phyloP scores from a whole-genome alignment of 2,888 invertebrate species.

The Cephus nigrinus region DNA sequence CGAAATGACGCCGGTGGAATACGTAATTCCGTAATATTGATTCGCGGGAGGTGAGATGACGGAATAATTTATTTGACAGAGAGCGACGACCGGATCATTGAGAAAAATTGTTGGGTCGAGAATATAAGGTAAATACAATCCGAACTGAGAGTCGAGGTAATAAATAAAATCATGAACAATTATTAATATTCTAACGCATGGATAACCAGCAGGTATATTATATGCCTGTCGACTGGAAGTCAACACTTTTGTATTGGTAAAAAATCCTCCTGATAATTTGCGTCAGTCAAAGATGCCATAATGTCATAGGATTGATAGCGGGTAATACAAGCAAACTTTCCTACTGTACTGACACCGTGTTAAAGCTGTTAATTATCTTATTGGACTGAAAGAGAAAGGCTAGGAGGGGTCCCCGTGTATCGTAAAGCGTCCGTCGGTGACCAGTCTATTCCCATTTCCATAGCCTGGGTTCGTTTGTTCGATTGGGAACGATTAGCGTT shows the following conservation, averaged over 20 bases:
- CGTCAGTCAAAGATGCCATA: not conserved
- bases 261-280: not conserved
- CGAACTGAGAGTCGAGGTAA: not conserved
- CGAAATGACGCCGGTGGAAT: constrained; percentile 34
- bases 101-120: not conserved
- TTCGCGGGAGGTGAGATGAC: not conserved
- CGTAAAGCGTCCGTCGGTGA: not conserved
- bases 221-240: not conserved
- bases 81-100: not conserved
- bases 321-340: not conserved
- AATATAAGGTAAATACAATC: not conserved
- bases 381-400: not conserved
- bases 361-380: not conserved
- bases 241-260: not conserved
- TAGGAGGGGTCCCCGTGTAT: not conserved
- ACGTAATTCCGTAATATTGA: not conserved
- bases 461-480: not conserved
- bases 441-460: not conserved
- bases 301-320: not conserved
- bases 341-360: not conserved
- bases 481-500: not conserved
- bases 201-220: not conserved
- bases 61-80: not conserved
- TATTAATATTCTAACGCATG: not conserved
- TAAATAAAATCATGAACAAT: not conserved